These are phyloP conservation scores for Cepaea nemoralis DNA, from an alignment of 1,140 invertebrate genomes.

Conservation along the genomic window DNA sequence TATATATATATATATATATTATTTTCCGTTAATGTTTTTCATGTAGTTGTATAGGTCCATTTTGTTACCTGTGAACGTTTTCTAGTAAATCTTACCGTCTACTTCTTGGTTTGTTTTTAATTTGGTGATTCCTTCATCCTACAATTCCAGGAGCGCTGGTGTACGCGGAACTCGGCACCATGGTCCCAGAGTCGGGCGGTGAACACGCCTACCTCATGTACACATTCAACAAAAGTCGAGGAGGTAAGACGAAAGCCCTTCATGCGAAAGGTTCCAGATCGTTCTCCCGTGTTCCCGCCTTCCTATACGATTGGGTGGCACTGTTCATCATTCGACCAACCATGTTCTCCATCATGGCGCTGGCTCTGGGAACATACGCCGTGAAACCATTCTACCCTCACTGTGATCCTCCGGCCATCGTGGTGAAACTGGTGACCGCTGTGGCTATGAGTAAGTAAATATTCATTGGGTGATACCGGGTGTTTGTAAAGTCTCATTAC, in stretches of 20 bases:
- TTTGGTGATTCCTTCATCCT: not conserved
- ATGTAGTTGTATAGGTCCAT: no score
- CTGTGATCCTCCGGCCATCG: constrained; percentile 54
- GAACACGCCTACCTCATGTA: constrained; percentile 65
- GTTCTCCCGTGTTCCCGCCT: constrained; percentile 61
- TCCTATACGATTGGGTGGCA: constrained; percentile 65
- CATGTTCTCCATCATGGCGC: constrained; percentile 60
- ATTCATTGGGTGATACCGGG: no score
- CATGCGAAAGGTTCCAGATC: not conserved
- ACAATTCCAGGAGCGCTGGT: constrained; percentile 80
- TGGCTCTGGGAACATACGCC: constrained; percentile 65
- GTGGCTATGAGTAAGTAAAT: constrained; percentile 59
- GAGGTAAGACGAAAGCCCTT: not conserved
- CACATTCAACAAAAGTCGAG: constrained; percentile 55
- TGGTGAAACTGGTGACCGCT: constrained; percentile 58
- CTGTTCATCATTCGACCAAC: constrained; percentile 67
- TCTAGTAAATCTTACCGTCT: no score
- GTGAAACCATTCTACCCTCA: constrained; percentile 60
- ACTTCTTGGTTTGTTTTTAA: no score
- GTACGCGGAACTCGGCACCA: constrained; percentile 84
- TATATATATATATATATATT: no score
- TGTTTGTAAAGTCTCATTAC: no score
- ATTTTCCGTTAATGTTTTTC: no score
- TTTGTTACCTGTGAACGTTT: no score
- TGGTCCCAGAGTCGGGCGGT: constrained; percentile 68